phyloP scores from a whole-genome alignment of 1,140 invertebrate species.

The Drosophila eugracilis region DNA sequence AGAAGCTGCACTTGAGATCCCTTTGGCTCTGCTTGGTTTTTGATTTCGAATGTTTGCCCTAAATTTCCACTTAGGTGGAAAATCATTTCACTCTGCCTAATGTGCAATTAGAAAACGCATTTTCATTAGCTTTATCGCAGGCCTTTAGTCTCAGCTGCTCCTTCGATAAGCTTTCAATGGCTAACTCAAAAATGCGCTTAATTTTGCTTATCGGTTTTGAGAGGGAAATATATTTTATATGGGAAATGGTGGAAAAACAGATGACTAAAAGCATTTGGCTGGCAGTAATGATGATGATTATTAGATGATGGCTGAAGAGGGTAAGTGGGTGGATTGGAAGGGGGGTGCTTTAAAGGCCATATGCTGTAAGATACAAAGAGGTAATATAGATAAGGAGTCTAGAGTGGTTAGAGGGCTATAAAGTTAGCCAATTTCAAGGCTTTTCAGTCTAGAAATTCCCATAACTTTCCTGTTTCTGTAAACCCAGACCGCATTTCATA shows the following conservation, averaged over 20 bases:
- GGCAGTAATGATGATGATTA: conserved; percentile 56
- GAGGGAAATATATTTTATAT: conserved; percentile 8
- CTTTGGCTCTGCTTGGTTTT: no score
- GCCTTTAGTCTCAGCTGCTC: conserved; percentile 71
- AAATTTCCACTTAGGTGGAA: conserved; percentile 58
- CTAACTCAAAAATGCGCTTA: conserved; percentile 56
- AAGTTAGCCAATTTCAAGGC: neutral
- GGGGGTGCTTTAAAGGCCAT: conserved; percentile 7
- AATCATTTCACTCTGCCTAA: conserved; percentile 83
- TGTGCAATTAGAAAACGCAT: conserved; percentile 84
- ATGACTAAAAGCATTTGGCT: conserved; percentile 80
- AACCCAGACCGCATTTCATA: conserved; percentile 15
- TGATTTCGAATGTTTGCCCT: neutral
- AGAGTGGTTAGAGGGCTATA: neutral
- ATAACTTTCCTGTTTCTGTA: neutral
- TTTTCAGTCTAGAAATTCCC: no score
- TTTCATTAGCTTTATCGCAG: conserved; percentile 84
- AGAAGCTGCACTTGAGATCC: conserved; percentile 81
- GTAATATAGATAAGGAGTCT: neutral
- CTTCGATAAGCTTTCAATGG: conserved; percentile 69
- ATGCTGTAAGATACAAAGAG: conserved; percentile 3
- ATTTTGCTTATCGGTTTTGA: conserved; percentile 56
- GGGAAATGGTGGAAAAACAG: conserved; percentile 39
- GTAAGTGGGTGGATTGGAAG: conserved; percentile 3
- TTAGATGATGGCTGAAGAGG: conserved; percentile 27